A percentile compares a stretch with the other conserved stretches of the same genome.
These are phyloP conservation scores for Anser cygnoides DNA, from an alignment of 2,113 vertebrate species.

Conservation along the genomic window DNA sequence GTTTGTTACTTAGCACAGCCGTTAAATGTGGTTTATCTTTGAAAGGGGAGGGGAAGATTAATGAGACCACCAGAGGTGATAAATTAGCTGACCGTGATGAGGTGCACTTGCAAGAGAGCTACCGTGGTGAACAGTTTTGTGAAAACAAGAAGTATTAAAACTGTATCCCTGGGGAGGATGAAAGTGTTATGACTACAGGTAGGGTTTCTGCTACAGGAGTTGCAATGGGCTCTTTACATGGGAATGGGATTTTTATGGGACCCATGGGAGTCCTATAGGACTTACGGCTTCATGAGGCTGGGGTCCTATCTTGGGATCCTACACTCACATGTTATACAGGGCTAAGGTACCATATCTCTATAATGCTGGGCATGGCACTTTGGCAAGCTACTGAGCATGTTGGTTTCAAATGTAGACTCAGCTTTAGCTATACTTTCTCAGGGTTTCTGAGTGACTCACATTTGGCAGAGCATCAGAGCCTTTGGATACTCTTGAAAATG, in stretches of 20 bases:
- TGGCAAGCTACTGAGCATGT: background rate
- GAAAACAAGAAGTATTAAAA: conserved; percentile 12
- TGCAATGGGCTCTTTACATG: background rate
- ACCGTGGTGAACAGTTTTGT: background rate
- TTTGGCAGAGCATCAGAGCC: background rate
- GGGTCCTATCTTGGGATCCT: background rate
- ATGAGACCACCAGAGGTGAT: background rate
- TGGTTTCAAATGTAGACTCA: conserved; percentile 16
- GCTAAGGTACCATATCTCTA: background rate
- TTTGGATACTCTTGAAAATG: conserved; percentile 24
- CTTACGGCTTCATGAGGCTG: background rate
- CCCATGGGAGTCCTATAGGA: background rate
- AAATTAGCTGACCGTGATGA: conserved; percentile 8
- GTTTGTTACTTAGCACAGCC: background rate
- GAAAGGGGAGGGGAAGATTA: background rate
- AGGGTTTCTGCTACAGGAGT: background rate
- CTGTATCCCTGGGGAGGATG: background rate
- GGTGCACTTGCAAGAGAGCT: background rate
- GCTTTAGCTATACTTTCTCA: background rate
- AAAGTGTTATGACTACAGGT: background rate
- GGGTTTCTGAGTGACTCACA: background rate
- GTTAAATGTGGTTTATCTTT: conserved; percentile 47
- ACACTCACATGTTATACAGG: background rate
- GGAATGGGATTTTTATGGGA: background rate
- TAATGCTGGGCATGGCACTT: background rate